phyloP scores from a whole-genome alignment of 2,113 vertebrate species.

The Pseudolaguvia tuberculata region DNA sequence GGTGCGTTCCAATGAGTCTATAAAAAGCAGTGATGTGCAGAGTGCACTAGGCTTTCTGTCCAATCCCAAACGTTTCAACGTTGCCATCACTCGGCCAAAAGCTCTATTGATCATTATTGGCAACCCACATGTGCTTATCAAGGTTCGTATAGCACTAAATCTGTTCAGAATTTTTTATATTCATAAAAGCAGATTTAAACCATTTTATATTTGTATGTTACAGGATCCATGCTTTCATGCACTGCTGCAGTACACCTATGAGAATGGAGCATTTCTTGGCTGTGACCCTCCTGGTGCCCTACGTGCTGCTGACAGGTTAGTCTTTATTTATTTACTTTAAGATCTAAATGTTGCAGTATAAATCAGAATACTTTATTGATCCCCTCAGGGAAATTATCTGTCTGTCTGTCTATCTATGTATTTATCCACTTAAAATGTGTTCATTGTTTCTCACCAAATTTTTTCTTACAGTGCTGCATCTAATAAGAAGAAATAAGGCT shows the following conservation, averaged over 20 bases:
- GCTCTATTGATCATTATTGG: slow-evolving; percentile 86
- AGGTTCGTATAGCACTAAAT: slow-evolving; percentile 61
- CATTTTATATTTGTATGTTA: neutral
- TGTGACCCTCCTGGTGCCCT: slow-evolving; percentile 78
- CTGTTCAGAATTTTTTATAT: neutral
- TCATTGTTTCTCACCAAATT: neutral
- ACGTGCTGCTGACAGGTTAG: slow-evolving; percentile 41
- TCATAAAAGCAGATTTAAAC: neutral
- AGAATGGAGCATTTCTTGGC: slow-evolving; percentile 78
- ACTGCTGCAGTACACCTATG: slow-evolving; percentile 79
- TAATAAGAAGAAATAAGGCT: neutral
- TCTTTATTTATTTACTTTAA: too few relatives aligned
- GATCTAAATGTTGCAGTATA: neutral
- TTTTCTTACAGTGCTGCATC: neutral
- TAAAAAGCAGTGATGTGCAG: slow-evolving; percentile 65
- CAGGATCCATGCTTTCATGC: slow-evolving; percentile 86
- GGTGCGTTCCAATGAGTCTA: slow-evolving; percentile 81
- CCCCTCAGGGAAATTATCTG: too few relatives aligned
- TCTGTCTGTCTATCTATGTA: too few relatives aligned
- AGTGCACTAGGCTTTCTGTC: slow-evolving; percentile 78
- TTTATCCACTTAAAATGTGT: neutral
- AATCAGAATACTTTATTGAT: too few relatives aligned
- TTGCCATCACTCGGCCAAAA: slow-evolving; percentile 88
- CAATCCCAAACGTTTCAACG: slow-evolving; percentile 92
- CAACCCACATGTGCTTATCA: slow-evolving; percentile 85